A percentile compares a stretch with the other conserved stretches of the same genome.
These are phyloP conservation scores for Apteryx owenii DNA, from an alignment of 2,113 vertebrate species.

Conservation along the genomic window DNA sequence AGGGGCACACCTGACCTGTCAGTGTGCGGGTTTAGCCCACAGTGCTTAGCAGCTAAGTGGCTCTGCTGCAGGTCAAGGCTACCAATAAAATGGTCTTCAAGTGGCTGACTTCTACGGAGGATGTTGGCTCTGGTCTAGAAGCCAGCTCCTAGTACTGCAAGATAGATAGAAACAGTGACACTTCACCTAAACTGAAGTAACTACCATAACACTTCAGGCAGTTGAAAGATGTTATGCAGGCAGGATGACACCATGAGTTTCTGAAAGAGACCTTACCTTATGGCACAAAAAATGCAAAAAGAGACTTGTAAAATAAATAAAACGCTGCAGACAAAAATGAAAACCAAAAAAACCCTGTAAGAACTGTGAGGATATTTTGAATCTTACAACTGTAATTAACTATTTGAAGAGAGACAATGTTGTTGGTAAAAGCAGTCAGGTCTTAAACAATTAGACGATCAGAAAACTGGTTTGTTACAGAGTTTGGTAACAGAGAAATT, in stretches of 20 bases:
- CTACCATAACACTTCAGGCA: background rate
- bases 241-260: background rate
- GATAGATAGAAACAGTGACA: accelerated
- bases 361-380: background rate
- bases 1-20: background rate
- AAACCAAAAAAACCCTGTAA: background rate
- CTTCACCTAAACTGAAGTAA: background rate
- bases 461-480: background rate
- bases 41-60: accelerated
- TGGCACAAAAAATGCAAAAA: background rate
- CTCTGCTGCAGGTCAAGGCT: background rate
- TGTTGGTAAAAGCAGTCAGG: background rate
- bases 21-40: background rate
- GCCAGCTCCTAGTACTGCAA: background rate
- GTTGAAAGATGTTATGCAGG: background rate
- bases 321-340: background rate
- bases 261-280: background rate
- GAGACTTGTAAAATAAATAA: background rate
- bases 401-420: background rate
- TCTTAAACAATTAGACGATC: background rate
- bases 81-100: background rate
- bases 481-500: background rate
- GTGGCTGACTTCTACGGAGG: accelerated
- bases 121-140: background rate
- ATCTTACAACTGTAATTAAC: background rate